These are phyloP conservation scores for Drosophila kuntzei DNA, from an alignment of 2,888 invertebrate genomes.

Conservation along the genomic window DNA sequence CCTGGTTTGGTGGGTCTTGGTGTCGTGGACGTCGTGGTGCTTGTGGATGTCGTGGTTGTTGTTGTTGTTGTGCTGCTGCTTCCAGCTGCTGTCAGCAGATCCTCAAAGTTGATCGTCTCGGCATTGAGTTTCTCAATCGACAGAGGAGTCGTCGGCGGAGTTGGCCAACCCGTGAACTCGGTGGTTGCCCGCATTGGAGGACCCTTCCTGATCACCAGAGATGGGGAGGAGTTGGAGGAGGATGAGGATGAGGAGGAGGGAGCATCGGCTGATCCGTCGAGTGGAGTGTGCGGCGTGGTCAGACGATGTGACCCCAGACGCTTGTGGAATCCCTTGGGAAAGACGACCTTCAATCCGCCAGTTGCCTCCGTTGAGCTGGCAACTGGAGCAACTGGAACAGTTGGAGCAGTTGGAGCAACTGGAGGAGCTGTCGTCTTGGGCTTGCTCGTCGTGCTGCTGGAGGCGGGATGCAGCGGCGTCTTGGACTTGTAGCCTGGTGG, in stretches of 20 bases:
- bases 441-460: conserved; percentile 54
- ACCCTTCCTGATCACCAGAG: conserved; percentile 92
- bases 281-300: conserved; percentile 87
- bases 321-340: conserved; percentile 88
- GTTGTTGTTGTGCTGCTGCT: conserved; percentile 84
- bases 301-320: conserved; percentile 87
- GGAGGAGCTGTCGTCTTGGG: conserved; percentile 29
- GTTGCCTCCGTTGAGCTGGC: conserved; percentile 49
- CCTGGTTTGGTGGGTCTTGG: conserved; percentile 91
- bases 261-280: conserved; percentile 83
- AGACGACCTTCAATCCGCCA: conserved; percentile 89
- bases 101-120: conserved; percentile 86
- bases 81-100: conserved; percentile 83
- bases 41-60: conserved; percentile 88
- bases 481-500: conserved; percentile 87
- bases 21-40: conserved; percentile 90
- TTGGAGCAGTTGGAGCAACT: conserved; percentile 16
- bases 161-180: conserved; percentile 96
- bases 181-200: conserved; percentile 95
- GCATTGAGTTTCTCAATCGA: conserved; percentile 91
- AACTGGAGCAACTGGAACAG: conserved; percentile 19
- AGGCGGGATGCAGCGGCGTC: conserved; percentile 59
- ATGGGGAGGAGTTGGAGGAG: conserved; percentile 82
- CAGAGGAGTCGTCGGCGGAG: conserved; percentile 94
- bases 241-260: conserved; percentile 51